Evolutionary conservation across 1,140 invertebrate species (phyloP).

Genomic region (Lordiphosa mommai): DNA sequence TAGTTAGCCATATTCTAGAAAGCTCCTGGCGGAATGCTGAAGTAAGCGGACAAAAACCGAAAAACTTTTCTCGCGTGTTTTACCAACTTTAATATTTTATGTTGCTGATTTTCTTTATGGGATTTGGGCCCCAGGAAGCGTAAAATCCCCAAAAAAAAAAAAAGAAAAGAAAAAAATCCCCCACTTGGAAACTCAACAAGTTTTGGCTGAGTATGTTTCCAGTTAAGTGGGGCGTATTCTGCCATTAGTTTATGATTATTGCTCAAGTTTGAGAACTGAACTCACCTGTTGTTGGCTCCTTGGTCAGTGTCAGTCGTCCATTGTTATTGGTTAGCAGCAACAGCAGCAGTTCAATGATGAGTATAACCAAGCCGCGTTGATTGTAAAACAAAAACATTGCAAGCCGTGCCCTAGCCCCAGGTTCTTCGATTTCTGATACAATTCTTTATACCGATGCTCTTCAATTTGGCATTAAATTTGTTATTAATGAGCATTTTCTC

Average conservation of each 20-base stretch:
- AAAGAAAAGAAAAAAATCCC: no score
- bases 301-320: slow-evolving; percentile 63
- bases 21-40: slow-evolving; percentile 13
- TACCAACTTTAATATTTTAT: slow-evolving; percentile 74
- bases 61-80: slow-evolving; percentile 72
- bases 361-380: slow-evolving; percentile 60
- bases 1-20: slow-evolving; percentile 26
- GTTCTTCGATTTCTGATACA: slow-evolving; percentile 7
- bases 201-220: slow-evolving; percentile 32
- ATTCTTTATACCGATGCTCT: slow-evolving; percentile 15
- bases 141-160: slow-evolving; percentile 13
- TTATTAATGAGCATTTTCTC: slow-evolving; percentile 28
- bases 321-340: slow-evolving; percentile 63
- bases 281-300: slow-evolving; percentile 71
- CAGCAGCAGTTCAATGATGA: slow-evolving; percentile 67
- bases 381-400: slow-evolving; percentile 75
- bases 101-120: slow-evolving; percentile 72
- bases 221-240: slow-evolving; percentile 26
- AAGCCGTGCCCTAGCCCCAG: slow-evolving; percentile 9
- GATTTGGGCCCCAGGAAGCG: slow-evolving; percentile 30
- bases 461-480: slow-evolving; percentile 21
- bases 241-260: slow-evolving; percentile 74
- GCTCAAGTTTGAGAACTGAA: slow-evolving; percentile 35
- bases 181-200: slow-evolving; percentile 56
- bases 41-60: slow-evolving; percentile 32